These are phyloP conservation scores for Andrena fulva DNA, from an alignment of 2,888 invertebrate species.

Conservation along the genomic window DNA sequence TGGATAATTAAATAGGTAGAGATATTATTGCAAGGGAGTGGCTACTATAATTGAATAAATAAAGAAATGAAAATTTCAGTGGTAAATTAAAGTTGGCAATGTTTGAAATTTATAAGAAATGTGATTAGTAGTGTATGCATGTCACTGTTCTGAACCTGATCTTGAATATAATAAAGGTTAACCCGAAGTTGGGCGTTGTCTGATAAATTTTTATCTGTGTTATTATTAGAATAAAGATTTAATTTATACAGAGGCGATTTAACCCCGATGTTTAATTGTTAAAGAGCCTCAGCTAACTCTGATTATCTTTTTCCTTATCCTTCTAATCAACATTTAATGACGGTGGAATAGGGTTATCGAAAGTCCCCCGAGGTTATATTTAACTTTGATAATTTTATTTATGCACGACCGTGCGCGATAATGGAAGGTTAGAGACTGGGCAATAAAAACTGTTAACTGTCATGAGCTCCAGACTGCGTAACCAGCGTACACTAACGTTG, in stretches of 20 bases:
- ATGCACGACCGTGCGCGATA: conserved; percentile 3
- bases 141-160: no score
- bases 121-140: no score
- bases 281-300: not conserved
- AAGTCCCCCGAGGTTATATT: not conserved
- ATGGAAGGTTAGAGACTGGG: not conserved
- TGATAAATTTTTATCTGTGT: not conserved
- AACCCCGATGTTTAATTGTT: not conserved
- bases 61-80: no score
- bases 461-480: not conserved
- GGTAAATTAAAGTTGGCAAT: no score
- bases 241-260: not conserved
- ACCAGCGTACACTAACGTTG: not conserved
- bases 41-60: no score
- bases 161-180: not conserved
- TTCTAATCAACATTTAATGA: conserved; percentile 22
- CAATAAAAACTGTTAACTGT: not conserved
- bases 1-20: not conserved
- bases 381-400: conserved; percentile 19
- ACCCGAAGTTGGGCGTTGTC: not conserved
- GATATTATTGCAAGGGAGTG: not conserved
- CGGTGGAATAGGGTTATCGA: conserved; percentile 22
- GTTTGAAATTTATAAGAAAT: no score
- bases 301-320: conserved; percentile 20
- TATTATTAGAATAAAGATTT: not conserved